phyloP scores from a whole-genome alignment of 2,113 vertebrate species.

The Bungarus multicinctus region DNA sequence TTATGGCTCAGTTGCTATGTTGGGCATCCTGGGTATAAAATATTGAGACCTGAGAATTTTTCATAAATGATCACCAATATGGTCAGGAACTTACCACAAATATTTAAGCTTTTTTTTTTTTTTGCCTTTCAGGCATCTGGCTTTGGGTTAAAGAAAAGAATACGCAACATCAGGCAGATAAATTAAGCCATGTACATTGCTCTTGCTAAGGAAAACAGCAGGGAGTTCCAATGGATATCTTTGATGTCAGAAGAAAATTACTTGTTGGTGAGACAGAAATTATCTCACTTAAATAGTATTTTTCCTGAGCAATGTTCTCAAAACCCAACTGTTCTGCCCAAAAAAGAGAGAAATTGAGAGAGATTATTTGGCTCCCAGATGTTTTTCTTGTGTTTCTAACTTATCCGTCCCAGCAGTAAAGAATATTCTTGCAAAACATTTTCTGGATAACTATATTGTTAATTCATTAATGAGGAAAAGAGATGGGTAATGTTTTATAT shows the following conservation, averaged over 20 bases:
- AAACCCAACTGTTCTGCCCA: constrained; percentile 53
- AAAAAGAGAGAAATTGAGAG: constrained; percentile 16
- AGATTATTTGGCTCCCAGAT: constrained; percentile 57
- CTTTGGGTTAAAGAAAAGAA: constrained; percentile 34
- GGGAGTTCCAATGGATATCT: constrained; percentile 14
- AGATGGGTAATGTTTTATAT: constrained; percentile 6
- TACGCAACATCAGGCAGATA: constrained; percentile 26
- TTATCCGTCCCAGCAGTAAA: constrained; percentile 44
- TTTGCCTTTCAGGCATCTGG: constrained; percentile 16
- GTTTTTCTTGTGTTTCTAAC: constrained; percentile 68
- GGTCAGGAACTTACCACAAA: background rate
- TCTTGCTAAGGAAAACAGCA: constrained; percentile 34
- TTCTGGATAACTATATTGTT: constrained; percentile 53
- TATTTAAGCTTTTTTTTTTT: background rate
- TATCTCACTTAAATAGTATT: constrained; percentile 67
- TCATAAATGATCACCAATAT: background rate
- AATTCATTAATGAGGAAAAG: constrained; percentile 29
- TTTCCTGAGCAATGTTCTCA: constrained; percentile 65
- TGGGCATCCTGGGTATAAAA: background rate
- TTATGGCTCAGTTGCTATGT: background rate
- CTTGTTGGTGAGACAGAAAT: constrained; percentile 65
- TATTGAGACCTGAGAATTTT: background rate
- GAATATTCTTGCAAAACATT: constrained; percentile 64
- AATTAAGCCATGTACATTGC: constrained; percentile 2
- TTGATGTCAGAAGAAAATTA: constrained; percentile 53